Base-by-base conservation (phyloP, 1,140 invertebrate species). In the Eupristina koningsbergeri region DNA sequence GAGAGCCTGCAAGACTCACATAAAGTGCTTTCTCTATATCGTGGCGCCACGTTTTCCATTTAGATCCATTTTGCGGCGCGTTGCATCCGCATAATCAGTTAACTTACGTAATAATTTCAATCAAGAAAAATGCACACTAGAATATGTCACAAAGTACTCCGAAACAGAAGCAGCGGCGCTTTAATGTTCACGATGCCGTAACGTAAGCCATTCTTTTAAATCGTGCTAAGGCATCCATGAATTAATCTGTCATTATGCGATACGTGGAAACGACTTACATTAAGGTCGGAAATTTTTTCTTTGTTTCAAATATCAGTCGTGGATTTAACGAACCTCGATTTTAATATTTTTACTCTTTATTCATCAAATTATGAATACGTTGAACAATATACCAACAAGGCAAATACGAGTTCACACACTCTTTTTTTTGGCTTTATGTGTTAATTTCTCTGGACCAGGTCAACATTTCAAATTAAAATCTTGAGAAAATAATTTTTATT, bases 61-160 rank as follows among this genome's bases (percentile, higher is more conserved):
- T 79, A 73, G 41, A 84, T 71, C n/a, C 36, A 71, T 77, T 45
- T 78, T 50, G 47, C 22, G 47, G 13, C 45, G 31, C 26, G 67
- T 58, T 71, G 73, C 78, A 76, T 84, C 78, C 78, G 69, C 78
- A 80, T 80, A 84, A 84, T 84, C 41, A 47, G 29, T 45, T 50
- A 63, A 71, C 39, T 71, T 81, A 61, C 41, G 64, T 50, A 85
- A 85, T 85, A 81, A 81, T 85, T 77, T 50, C 84, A 85, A 85
- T 85, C 73, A 81, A 81, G 79, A 85, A 81, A 78, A 81, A 85
- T 80, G 53, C 76, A 47, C 8, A 41, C 67, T 71, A 17, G 22
- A 67, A 67, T 19, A 67, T 11, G 19, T n/a, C 26, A 61, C 61
- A 82, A 63, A 76, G 81, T 77, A 53, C 26, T 31, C 61, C 47